Conservation (phyloP, 2,888 invertebrate genomes). For the Sinotaia quadrata region DNA sequence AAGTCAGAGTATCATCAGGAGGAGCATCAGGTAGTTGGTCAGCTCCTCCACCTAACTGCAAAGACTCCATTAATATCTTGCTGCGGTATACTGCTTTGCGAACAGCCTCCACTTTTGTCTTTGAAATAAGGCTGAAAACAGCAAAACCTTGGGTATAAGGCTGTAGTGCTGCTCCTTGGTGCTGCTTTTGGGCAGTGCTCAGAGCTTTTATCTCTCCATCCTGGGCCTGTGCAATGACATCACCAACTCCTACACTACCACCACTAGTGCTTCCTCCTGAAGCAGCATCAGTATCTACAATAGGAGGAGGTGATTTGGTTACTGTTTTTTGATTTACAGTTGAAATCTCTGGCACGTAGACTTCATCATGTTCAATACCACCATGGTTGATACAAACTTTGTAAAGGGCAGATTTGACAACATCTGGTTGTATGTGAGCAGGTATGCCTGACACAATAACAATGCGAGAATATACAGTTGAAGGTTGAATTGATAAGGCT, state of each 20-base stretch:
- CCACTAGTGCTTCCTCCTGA: neutral
- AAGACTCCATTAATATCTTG: constrained; percentile 52
- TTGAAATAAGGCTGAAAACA: constrained; percentile 65
- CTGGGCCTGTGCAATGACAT: neutral
- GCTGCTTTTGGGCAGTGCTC: neutral
- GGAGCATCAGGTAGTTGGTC: constrained; percentile 29
- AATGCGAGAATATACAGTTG: constrained; percentile 63
- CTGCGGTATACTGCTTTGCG: constrained; percentile 60
- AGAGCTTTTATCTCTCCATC: neutral
- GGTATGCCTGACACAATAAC: constrained; percentile 68
- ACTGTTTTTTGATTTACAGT: constrained; percentile 19
- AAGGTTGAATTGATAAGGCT: constrained; percentile 49
- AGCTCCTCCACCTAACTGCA: constrained; percentile 24
- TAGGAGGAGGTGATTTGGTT: neutral
- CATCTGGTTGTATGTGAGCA: constrained; percentile 47
- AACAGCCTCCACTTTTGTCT: constrained; percentile 62
- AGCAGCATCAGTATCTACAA: neutral
- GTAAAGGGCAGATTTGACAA: constrained; percentile 54
- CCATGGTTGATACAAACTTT: constrained; percentile 61
- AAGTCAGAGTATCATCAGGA: constrained; percentile 57
- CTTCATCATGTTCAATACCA: constrained; percentile 65
- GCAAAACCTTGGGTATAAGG: constrained; percentile 47
- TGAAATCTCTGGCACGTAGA: constrained; percentile 59
- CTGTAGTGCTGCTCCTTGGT: constrained; percentile 9
- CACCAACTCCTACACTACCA: neutral